phyloP scores from a whole-genome alignment of 1,140 invertebrate genomes.

The Trigoniulus corallinus region DNA sequence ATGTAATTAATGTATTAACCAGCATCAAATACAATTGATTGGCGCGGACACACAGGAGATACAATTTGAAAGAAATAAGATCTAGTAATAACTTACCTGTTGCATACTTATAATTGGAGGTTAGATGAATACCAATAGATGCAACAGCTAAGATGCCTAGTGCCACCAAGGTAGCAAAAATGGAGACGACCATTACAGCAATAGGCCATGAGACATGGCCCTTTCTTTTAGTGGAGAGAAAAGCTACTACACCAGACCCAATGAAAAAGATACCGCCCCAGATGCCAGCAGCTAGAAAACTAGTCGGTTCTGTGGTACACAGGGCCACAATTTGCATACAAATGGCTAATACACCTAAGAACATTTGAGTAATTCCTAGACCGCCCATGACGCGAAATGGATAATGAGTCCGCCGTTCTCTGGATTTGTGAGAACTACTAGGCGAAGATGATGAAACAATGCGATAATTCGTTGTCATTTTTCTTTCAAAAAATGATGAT shows the following conservation, averaged over 20 bases:
- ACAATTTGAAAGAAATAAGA: too few species aligned
- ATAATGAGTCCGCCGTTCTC: background rate
- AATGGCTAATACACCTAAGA: background rate
- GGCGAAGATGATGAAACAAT: background rate
- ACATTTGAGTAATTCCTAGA: background rate
- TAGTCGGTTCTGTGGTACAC: background rate
- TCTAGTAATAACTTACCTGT: background rate
- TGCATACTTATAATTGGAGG: background rate
- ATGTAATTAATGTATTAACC: too few species aligned
- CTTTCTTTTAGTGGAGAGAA: background rate
- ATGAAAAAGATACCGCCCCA: background rate
- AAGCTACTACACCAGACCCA: background rate
- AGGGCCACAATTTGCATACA: background rate
- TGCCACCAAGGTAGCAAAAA: background rate
- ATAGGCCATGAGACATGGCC: background rate
- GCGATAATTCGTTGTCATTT: background rate
- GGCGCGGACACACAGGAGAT: too few species aligned
- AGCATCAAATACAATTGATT: too few species aligned
- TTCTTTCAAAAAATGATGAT: too few species aligned
- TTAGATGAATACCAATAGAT: constrained; percentile 1
- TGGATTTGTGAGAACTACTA: background rate
- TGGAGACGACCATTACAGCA: constrained; percentile 1
- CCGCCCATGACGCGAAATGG: background rate
- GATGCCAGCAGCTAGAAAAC: background rate
- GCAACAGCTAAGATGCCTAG: background rate